Percentiles rank a stretch among this genome's conserved stretches.
Evolutionary conservation across 2,797 vertebrate species (phyloP).

Genomic region (Coregonus suidteri): DNA sequence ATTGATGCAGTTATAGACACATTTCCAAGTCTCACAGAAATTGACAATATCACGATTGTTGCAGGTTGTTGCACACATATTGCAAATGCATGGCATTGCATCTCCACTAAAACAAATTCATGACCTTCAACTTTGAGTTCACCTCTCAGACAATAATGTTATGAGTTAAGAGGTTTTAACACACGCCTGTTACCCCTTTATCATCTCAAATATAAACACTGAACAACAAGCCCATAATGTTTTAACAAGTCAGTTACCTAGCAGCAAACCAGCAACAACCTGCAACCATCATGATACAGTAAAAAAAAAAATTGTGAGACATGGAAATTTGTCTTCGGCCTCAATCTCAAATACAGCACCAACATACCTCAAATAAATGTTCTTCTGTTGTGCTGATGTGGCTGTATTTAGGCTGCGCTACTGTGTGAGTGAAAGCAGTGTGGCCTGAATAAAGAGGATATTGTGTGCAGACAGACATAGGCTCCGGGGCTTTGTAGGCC

Average conservation of each 20-base stretch:
- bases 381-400: constrained; percentile 3
- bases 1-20: not conserved
- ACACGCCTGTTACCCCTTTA: no score
- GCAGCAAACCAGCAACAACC: not conserved
- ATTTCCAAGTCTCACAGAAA: no score
- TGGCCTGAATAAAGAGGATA: constrained; percentile 33
- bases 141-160: not conserved
- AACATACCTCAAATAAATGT: constrained; percentile 3
- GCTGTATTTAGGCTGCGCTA: constrained; percentile 18
- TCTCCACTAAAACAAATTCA: no score
- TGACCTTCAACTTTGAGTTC: no score
- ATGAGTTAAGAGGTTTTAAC: not conserved
- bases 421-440: constrained; percentile 5
- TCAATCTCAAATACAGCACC: not conserved
- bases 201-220: not conserved
- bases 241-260: not conserved
- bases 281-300: not conserved
- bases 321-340: not conserved
- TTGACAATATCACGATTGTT: no score
- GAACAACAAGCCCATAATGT: not conserved
- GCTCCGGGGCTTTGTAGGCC: constrained; percentile 26
- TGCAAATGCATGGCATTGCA: no score
- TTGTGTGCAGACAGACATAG: constrained; percentile 22
- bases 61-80: no score
- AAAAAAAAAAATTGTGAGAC: not conserved